A percentile compares a stretch with the other conserved stretches of the same genome.
Conservation (phyloP, 2,888 invertebrate genomes). For the Caenorhabditis japonica region DNA sequence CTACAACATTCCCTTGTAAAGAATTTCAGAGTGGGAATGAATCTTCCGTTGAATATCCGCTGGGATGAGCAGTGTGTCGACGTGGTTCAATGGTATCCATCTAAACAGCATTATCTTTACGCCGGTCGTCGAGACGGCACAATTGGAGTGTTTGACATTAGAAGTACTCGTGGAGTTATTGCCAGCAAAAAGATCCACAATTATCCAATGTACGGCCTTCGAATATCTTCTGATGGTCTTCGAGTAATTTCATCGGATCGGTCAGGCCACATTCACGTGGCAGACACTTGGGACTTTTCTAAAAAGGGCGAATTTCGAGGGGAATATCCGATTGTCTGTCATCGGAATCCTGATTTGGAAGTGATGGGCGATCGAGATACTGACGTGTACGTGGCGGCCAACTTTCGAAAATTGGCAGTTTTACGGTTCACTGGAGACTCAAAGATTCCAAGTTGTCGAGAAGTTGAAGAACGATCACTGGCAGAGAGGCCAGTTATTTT, state of each 20-base stretch:
- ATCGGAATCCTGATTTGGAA: neutral
- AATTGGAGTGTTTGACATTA: slow-evolving; percentile 27
- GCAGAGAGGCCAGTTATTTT: slow-evolving; percentile 9
- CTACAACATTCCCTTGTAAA: too few relatives aligned
- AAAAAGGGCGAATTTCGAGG: neutral
- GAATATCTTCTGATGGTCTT: slow-evolving; percentile 16
- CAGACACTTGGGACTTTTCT: slow-evolving; percentile 26
- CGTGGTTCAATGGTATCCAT: slow-evolving; percentile 30
- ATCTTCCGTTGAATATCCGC: slow-evolving; percentile 6
- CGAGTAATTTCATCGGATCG: slow-evolving; percentile 11
- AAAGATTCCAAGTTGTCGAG: neutral
- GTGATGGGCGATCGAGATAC: neutral
- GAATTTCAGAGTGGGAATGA: slow-evolving; percentile 18
- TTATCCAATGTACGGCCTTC: neutral
- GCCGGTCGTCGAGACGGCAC: slow-evolving; percentile 18
- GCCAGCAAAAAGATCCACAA: slow-evolving; percentile 11
- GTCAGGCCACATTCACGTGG: slow-evolving; percentile 10
- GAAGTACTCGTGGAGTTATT: slow-evolving; percentile 8
- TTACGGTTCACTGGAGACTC: neutral
- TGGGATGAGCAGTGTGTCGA: slow-evolving; percentile 23
- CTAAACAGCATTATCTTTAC: slow-evolving; percentile 27
- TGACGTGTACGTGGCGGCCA: slow-evolving; percentile 15
- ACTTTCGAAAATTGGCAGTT: slow-evolving; percentile 5
- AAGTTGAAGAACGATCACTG: neutral
- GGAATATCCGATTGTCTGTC: neutral